Evolutionary conservation across 64 coral and sea anemone genomes (phyloP), one percentile per base, ranked within the genome.

Genomic region (Stichodactyla helianthus): DNA sequence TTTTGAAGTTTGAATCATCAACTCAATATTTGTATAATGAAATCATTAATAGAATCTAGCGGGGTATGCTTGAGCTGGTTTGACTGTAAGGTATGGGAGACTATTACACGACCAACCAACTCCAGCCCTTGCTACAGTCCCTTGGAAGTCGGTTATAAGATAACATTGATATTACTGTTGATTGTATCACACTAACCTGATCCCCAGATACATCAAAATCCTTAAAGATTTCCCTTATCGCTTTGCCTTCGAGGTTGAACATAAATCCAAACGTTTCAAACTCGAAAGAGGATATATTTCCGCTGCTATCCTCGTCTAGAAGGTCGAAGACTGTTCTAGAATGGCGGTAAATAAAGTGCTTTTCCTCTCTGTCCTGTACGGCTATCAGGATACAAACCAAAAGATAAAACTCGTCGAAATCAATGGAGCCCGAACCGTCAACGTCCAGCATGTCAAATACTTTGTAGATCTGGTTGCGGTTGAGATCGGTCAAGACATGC

Each of bases 391-490:
- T 95, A 44, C 97, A 99, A 22, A 95, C 74, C 0, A 99, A 83
- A 15, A 99, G 77, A 35, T 99, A 99, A 23, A 99, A 99, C 83
- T 99, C 97, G 27, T 99, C 97, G 53, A 99, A 99, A 82, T 99
- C 97, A 27, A 99, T 90, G 14, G 93, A 76, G 26, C 97, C 97
- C 9, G 97, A 99, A 52, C 97, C 87, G 54, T 99, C 97, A 0
- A 95, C 93, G 61, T 99, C 97, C 22, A 99, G 68, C 97, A 99
- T 99, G 50, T 99, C 97, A 54, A 99, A 99, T 6, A 99, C 97
- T 85, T 92, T 99, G 83, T 95, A 99, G 62, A 99, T 99, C 65
- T 99, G 85, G 51, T 79, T 95, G 23, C 86, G 90, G 53, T 55
- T 88, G 13, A 99, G 84, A 67, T 99, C 97, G 17, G 97, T 99